Conservation (phyloP, 2,113 vertebrate species). For the Nansenia antarctica region DNA sequence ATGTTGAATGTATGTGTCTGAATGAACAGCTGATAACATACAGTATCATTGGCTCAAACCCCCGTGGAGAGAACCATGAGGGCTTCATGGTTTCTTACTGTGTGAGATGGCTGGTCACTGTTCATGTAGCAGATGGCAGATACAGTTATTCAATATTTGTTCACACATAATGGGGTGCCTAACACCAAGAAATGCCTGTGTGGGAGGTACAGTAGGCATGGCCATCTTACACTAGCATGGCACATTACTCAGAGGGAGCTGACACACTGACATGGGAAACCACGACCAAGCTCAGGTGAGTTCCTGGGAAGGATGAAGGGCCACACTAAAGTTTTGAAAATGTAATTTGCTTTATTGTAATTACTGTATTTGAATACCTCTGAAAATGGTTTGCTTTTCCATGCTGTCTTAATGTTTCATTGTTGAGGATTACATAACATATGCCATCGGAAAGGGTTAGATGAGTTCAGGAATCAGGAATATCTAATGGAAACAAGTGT, state of each 20-base stretch:
- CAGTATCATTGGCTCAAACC: neutral
- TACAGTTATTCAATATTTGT: conserved; percentile 58
- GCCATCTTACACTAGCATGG: conserved; percentile 21
- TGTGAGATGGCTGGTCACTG: neutral
- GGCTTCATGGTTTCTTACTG: neutral
- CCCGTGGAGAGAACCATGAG: neutral
- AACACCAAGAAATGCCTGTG: conserved; percentile 34
- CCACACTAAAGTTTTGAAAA: too few relatives aligned
- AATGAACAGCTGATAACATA: neutral
- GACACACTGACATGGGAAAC: conserved; percentile 38
- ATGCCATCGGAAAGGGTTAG: too few relatives aligned
- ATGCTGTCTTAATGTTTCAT: too few relatives aligned
- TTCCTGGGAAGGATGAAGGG: too few relatives aligned
- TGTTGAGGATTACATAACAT: too few relatives aligned
- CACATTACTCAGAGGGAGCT: conserved; percentile 16
- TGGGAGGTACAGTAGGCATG: conserved; percentile 10
- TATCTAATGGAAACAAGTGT: too few relatives aligned
- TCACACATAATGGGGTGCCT: conserved; percentile 53
- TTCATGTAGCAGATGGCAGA: conserved; percentile 58
- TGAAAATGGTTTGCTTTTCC: too few relatives aligned
- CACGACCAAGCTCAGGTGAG: conserved; percentile 41
- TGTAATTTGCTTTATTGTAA: too few relatives aligned
- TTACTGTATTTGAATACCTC: too few relatives aligned
- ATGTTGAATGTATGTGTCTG: neutral
- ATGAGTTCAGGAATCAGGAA: too few relatives aligned